Evolutionary conservation across 2,113 vertebrate genomes (phyloP), one percentile per base, ranked within the genome.

Genomic region (Stercorarius parasiticus): DNA sequence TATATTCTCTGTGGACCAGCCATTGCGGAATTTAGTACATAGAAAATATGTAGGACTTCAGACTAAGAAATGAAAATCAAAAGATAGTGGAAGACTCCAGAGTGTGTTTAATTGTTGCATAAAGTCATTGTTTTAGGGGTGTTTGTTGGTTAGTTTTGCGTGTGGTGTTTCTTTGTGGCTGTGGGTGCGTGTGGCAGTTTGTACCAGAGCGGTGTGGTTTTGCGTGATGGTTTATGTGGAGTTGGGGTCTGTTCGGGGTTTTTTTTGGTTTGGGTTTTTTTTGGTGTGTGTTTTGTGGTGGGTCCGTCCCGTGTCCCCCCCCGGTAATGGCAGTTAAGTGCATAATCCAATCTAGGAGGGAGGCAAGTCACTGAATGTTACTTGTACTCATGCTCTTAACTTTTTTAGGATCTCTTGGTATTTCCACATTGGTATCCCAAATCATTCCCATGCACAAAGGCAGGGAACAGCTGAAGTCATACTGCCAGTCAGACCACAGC

Each of bases 21-120:
- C 6, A 2, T 0, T 43, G n/a, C 6, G 34, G 62, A 30, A 25
- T 20, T 78, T 23, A 55, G 9, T 26, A 45, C 20, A 5, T n/a
- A 43, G 69, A 14, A 74, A 62, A 18, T 9, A 12, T 0, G 5
- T 26, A 34, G 45, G 14, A 4, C 32, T 67, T 78, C 55, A 11
- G 15, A 42, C n/a, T 10, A 15, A 71, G 61, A 72, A 85, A 80
- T 0, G 0, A 38, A 4, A 7, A 4, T 13, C 1, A 1, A 23
- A 62, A 53, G n/a, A 4, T 42, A 11, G 5, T 43, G 38, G 18
- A 25, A 65, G 25, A 20, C 9, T 16, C 4, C 6, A 10, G 15
- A 9, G 2, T 6, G n/a, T n/a, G n/a, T 47, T 50, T 80, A 79
- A 12, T 30, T 4, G 0, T 53, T 40, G 14, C 0, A 1, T 50